These are phyloP conservation scores for Xyrichtys novacula DNA, from an alignment of 2,797 vertebrate genomes.

Conservation along the genomic window DNA sequence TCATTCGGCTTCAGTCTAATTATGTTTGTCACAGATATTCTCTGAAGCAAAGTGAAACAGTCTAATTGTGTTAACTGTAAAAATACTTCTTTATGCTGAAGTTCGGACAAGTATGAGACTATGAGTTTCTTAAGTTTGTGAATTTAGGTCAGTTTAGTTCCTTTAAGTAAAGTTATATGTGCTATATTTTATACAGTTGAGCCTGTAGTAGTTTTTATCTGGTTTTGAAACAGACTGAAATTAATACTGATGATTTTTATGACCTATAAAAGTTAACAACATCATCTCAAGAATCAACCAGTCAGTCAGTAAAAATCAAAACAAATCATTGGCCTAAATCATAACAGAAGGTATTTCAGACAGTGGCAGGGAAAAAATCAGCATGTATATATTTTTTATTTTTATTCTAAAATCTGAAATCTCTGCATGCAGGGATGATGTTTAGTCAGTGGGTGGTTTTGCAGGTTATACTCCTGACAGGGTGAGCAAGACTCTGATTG, in stretches of 20 bases:
- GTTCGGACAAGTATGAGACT: constrained; percentile 14
- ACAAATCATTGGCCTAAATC: no score
- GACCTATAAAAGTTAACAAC: background rate
- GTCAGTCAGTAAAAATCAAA: no score
- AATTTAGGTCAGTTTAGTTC: constrained; percentile 9
- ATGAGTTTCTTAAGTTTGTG: background rate
- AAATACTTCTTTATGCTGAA: constrained; percentile 13
- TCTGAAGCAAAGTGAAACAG: constrained; percentile 12
- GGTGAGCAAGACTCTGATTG: no score
- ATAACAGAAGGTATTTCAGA: no score
- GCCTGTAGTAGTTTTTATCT: no score
- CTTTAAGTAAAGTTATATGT: background rate
- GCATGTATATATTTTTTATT: no score
- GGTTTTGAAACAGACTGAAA: background rate
- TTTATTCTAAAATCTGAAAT: no score
- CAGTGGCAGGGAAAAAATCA: no score
- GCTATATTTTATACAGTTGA: background rate
- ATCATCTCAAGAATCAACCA: no score
- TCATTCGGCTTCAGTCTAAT: constrained; percentile 56
- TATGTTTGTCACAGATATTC: constrained; percentile 41
- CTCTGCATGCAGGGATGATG: no score
- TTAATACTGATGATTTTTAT: background rate
- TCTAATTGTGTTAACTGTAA: constrained; percentile 11
- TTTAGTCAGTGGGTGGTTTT: no score
- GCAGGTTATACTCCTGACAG: no score